Conservation (phyloP, 1,140 invertebrate genomes). For the Dryas iulia region DNA sequence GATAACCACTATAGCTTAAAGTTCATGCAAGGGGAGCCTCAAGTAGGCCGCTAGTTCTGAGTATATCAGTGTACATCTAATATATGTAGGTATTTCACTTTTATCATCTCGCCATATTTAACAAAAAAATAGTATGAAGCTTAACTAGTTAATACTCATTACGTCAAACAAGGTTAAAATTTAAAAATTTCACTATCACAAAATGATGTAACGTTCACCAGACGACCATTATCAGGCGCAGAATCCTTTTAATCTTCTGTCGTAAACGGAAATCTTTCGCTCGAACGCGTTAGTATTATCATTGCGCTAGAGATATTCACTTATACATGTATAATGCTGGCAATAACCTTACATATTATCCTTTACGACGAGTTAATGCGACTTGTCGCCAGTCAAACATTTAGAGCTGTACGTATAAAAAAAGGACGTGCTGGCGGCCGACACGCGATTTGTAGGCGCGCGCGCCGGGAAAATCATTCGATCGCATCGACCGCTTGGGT, state of each 20-base stretch:
- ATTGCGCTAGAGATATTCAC: constrained; percentile 43
- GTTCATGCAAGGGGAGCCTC: no score
- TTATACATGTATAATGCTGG: constrained; percentile 55
- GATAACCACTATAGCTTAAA: no score
- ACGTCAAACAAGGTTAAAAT: constrained; percentile 46
- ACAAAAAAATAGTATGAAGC: constrained; percentile 30
- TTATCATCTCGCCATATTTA: not conserved
- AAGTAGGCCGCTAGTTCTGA: no score
- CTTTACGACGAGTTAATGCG: constrained; percentile 75
- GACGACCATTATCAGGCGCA: constrained; percentile 58
- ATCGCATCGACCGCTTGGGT: constrained; percentile 53
- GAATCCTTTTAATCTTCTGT: constrained; percentile 72
- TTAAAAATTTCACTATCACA: constrained; percentile 50
- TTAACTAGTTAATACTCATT: constrained; percentile 37
- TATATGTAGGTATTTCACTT: no score
- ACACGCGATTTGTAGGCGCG: constrained; percentile 56
- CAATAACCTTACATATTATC: constrained; percentile 77
- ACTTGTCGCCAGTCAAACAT: constrained; percentile 69
- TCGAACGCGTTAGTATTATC: constrained; percentile 53
- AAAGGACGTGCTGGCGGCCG: constrained; percentile 59
- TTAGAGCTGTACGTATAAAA: constrained; percentile 74
- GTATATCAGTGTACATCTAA: no score
- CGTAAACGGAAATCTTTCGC: constrained; percentile 74
- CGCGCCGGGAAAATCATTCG: constrained; percentile 71
- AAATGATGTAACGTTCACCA: constrained; percentile 63